Evolutionary conservation across 1,140 invertebrate species (phyloP), one percentile per base, ranked within the genome.

Genomic region (Bombus superbus): DNA sequence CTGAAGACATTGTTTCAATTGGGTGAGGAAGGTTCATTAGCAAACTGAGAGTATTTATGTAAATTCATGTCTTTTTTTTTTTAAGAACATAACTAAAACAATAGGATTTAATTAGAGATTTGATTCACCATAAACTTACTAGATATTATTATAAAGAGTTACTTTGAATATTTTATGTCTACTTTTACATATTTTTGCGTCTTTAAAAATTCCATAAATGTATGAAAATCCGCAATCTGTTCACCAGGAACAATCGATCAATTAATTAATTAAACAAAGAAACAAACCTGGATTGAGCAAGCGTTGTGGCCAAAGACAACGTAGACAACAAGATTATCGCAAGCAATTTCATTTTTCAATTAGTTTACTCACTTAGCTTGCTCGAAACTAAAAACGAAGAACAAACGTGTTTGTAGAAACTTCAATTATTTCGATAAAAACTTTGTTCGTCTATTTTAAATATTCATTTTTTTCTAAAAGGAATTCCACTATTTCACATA

Each of bases 321-420:
- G 66, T n/a, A 22, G 78, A 53, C 11, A 72, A 1, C n/a, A 89
- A 28, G 18, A 25, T 13, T 1, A 59, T 62, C 15, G 38, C 18
- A 32, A 88, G 28, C 25, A 75, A 40, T 47, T 79, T 86, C 88
- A 89, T 89, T 38, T 25, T 82, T 66, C 22, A 35, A 40, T n/a
- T 28, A 25, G 47, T 75, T 57, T 38, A 11, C 9, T 35, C 25
- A 18, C 5, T 18, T 53, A 22, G 47, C 47, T 53, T 22, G 22
- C 18, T 18, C 0, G 25, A 47, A 28, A 13, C 68, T 85, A 57
- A 62, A 85, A 80, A 4, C 15, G 22, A 32, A 76, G 15, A 15
- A 62, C 5, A 25, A 2, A 13, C 1, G 22, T 25, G 40, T 53
- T 53, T 53, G 5, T 69, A 28, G 25, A 28, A 28, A 69, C 0